Evolutionary conservation across 2,113 vertebrate genomes (phyloP).

Genomic region (Elaphurus davidianus): DNA sequence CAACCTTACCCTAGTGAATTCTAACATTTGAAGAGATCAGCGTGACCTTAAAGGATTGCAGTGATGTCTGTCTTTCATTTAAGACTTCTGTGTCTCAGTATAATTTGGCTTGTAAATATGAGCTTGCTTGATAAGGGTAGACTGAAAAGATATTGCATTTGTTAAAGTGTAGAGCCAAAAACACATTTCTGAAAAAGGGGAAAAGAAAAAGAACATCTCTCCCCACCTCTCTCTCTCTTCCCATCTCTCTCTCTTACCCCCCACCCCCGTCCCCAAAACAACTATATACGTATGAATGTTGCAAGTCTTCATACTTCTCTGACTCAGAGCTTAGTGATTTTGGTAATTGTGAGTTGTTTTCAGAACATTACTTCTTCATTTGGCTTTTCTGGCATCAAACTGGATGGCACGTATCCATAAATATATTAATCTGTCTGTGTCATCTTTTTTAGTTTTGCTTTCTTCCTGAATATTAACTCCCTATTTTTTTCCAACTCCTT

Average conservation of each 20-base stretch:
- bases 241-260: background rate
- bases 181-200: slow-evolving; percentile 9
- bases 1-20: slow-evolving; percentile 51
- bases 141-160: slow-evolving; percentile 50
- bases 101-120: slow-evolving; percentile 46
- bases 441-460: slow-evolving; percentile 47
- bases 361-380: slow-evolving; percentile 51
- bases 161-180: slow-evolving; percentile 45
- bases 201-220: background rate
- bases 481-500: slow-evolving; percentile 51
- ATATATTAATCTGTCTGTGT: slow-evolving; percentile 60
- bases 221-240: background rate
- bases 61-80: slow-evolving; percentile 68
- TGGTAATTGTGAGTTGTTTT: background rate
- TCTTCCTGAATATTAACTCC: slow-evolving; percentile 46
- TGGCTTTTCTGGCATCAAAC: slow-evolving; percentile 16
- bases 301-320: slow-evolving; percentile 39
- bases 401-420: slow-evolving; percentile 9
- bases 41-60: slow-evolving; percentile 70
- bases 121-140: slow-evolving; percentile 58
- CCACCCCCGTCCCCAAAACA: background rate
- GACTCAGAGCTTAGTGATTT: slow-evolving; percentile 30
- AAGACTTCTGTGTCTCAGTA: slow-evolving; percentile 52
- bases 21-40: slow-evolving; percentile 77
- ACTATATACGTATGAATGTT: background rate